Evolutionary conservation across 2,888 invertebrate species (phyloP).

Genomic region (Syrista parreyssii): DNA sequence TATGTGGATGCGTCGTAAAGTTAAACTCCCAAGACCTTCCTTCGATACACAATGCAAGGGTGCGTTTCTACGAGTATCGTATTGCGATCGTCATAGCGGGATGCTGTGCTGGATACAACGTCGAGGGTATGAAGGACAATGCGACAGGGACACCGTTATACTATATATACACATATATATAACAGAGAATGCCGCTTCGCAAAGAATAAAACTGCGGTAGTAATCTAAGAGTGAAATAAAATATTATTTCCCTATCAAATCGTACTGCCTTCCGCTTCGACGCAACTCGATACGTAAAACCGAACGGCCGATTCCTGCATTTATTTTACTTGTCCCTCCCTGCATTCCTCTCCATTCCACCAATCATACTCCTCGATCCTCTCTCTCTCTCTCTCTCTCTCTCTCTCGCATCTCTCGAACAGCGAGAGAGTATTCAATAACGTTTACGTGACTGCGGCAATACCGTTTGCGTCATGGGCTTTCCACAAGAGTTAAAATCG

Average conservation of each 20-base stretch:
- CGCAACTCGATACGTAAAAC: constrained; percentile 24
- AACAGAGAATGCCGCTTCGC: constrained; percentile 31
- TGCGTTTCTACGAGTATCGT: background rate
- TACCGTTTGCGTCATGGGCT: constrained; percentile 25
- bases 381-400: constrained; percentile 24
- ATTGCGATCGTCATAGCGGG: background rate
- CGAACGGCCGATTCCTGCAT: constrained; percentile 46
- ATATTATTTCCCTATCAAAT: constrained; percentile 62
- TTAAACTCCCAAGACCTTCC: constrained; percentile 23
- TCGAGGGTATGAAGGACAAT: background rate
- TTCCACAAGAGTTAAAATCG: background rate
- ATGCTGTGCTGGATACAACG: background rate
- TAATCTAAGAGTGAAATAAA: constrained; percentile 56
- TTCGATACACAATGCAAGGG: constrained; percentile 10
- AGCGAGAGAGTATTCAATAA: constrained; percentile 54
- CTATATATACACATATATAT: background rate
- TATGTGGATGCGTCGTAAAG: constrained; percentile 30
- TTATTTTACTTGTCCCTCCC: constrained; percentile 40
- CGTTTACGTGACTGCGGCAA: constrained; percentile 52
- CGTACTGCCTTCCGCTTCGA: constrained; percentile 52
- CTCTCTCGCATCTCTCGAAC: constrained; percentile 35
- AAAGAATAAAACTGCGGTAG: constrained; percentile 45
- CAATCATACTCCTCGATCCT: constrained; percentile 14
- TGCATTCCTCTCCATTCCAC: background rate
- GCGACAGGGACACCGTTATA: background rate